Evolutionary conservation across 2,113 vertebrate genomes (phyloP), one percentile per base, ranked within the genome.

Genomic region (Neolamprologus longior): DNA sequence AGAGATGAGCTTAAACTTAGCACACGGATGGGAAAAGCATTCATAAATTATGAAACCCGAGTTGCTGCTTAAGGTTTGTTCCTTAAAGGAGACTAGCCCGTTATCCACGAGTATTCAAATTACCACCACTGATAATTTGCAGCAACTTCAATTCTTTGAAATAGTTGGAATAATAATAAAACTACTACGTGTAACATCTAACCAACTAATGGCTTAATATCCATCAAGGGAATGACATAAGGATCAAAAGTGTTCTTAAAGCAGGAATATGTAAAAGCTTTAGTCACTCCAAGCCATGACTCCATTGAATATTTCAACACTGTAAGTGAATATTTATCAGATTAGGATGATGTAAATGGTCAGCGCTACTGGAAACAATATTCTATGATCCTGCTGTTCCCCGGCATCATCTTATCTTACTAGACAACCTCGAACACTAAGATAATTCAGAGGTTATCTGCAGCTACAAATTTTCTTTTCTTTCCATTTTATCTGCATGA

Each of bases 391-490:
- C 42, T 57, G 31, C 42, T 19, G 24, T 21, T 24, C 11, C n/a
- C 8, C 26, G 1, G 21, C 11, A 19, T 61, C 31, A 12, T 28
- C 63, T 80, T 28, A 85, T 80, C 14, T 2, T 2, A 5, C 35
- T 14, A 37, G 21, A 55, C 52, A 53, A 37, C 21, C 13, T 13
- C 6, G 9, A 17, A 17, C 15, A 4, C 15, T 4, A 24, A 68
- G 19, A 14, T 4, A 33, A 86, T 24, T 84, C 93, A 88, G 1
- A 81, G 88, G 91, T 92, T 66, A 83, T 83, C 90, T 81, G 55
- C 37, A 21, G 35, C 73, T 76, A 4, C 40, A 55, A 24, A 54
- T 90, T 89, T 54, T 35, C 47, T 80, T 88, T 73, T 31, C 50
- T 73, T 45, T 19, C 6, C 13, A 86, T 82, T 85, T 81, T 3